phyloP scores from a whole-genome alignment of 2,113 vertebrate genomes.

The Rhegmatorhina hoffmannsi region DNA sequence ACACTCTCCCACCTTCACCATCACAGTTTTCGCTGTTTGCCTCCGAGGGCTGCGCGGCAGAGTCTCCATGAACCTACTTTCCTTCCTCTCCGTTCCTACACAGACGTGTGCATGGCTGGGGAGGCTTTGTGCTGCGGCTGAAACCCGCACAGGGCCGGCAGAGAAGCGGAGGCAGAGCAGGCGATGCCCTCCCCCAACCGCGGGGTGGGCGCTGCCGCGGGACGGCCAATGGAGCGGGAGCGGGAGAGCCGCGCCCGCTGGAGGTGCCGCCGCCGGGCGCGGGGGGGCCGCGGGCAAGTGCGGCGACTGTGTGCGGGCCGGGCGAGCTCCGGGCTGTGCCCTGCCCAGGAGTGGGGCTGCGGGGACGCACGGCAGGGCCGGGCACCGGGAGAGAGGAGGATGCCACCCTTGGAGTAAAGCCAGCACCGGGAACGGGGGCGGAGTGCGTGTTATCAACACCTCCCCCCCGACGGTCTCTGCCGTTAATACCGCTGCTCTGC shows the following conservation, averaged over 20 bases:
- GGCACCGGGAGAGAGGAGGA: background rate
- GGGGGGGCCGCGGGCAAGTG: background rate
- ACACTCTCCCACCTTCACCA: too few relatives aligned
- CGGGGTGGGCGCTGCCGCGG: background rate
- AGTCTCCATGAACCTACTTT: fast-evolving
- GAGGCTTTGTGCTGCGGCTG: fast-evolving
- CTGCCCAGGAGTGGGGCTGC: background rate
- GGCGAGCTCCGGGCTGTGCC: background rate
- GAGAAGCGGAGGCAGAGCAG: fast-evolving
- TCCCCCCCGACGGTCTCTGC: background rate
- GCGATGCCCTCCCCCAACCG: background rate
- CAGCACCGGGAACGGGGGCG: background rate
- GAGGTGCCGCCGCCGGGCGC: background rate
- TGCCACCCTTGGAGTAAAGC: fast-evolving
- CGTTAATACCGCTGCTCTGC: background rate
- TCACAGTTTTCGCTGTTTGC: fast-evolving
- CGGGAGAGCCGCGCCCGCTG: background rate
- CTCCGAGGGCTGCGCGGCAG: background rate
- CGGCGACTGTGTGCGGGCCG: background rate
- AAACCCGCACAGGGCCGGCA: background rate
- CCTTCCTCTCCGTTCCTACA: fast-evolving
- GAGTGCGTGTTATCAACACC: background rate
- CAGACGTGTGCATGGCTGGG: fast-evolving
- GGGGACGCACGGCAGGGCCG: background rate
- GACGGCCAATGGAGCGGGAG: background rate